Conservation (phyloP, 2,888 invertebrate species). For the Gandaritis pyraliata region DNA sequence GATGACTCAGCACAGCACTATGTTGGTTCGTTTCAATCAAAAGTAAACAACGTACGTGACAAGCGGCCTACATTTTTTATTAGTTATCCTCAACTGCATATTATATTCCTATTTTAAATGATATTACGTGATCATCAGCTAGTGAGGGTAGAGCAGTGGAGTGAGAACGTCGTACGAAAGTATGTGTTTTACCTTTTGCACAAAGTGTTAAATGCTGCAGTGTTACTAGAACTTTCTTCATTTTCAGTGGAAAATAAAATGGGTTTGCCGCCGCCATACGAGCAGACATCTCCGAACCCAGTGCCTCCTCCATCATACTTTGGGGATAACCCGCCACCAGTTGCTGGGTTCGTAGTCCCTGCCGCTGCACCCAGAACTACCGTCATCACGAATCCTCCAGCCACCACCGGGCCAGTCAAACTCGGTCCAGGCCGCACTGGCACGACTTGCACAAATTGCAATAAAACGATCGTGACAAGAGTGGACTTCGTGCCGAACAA, state of each 20-base stretch:
- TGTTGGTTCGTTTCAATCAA: too few species aligned
- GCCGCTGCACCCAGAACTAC: slow-evolving; percentile 64
- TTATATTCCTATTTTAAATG: too few species aligned
- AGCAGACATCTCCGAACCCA: slow-evolving; percentile 66
- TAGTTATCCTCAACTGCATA: too few species aligned
- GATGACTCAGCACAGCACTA: too few species aligned
- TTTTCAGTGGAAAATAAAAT: slow-evolving; percentile 81
- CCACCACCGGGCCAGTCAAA: slow-evolving; percentile 32
- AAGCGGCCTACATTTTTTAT: too few species aligned
- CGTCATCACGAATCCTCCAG: slow-evolving; percentile 60
- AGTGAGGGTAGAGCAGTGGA: too few species aligned
- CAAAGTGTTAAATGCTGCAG: neutral
- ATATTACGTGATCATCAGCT: too few species aligned
- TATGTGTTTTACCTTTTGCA: too few species aligned
- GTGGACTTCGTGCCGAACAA: slow-evolving; percentile 77
- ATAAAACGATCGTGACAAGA: slow-evolving; percentile 70
- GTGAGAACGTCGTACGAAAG: too few species aligned
- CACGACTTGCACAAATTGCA: slow-evolving; percentile 69
- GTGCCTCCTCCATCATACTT: slow-evolving; percentile 77
- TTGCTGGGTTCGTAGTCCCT: slow-evolving; percentile 60
- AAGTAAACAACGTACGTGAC: too few species aligned
- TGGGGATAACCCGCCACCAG: slow-evolving; percentile 71
- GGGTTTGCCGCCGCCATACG: slow-evolving; percentile 77
- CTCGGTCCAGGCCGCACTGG: slow-evolving; percentile 77
- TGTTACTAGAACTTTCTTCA: slow-evolving; percentile 1